phyloP scores from a whole-genome alignment of 2,888 invertebrate genomes.

The Ectropis crepuscularia region DNA sequence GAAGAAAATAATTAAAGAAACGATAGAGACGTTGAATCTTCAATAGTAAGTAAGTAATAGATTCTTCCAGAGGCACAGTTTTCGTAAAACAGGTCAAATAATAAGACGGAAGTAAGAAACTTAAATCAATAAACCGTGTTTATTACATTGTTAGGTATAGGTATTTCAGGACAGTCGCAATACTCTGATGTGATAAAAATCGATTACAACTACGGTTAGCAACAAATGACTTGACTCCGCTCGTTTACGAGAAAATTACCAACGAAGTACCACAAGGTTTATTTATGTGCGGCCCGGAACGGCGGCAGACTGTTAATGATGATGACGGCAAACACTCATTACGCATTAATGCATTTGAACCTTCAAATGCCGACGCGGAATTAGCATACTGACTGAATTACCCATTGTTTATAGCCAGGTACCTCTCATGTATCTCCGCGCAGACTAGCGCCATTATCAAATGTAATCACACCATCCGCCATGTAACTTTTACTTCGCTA shows the following conservation, averaged over 20 bases:
- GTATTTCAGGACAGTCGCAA: too few relatives aligned
- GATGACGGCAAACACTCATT: slow-evolving; percentile 39
- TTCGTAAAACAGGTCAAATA: too few relatives aligned
- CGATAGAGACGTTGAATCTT: too few relatives aligned
- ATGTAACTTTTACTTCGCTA: slow-evolving; percentile 46
- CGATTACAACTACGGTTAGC: not conserved
- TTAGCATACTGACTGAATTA: slow-evolving; percentile 36
- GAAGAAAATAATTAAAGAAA: too few relatives aligned
- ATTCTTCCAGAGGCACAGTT: too few relatives aligned
- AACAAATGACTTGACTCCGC: not conserved
- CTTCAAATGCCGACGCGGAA: slow-evolving; percentile 38
- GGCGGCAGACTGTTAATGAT: slow-evolving; percentile 35
- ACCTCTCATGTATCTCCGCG: not conserved
- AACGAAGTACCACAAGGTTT: slow-evolving; percentile 34
- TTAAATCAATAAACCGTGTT: too few relatives aligned
- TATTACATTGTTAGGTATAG: too few relatives aligned
- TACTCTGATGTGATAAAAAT: too few relatives aligned
- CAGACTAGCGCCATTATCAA: slow-evolving; percentile 16
- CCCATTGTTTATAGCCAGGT: slow-evolving; percentile 27
- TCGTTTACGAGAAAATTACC: slow-evolving; percentile 21
- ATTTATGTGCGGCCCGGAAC: slow-evolving; percentile 33
- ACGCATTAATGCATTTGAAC: slow-evolving; percentile 40
- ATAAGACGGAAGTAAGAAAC: too few relatives aligned
- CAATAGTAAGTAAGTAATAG: too few relatives aligned
- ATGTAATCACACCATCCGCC: slow-evolving; percentile 25